Evolutionary conservation across 2,797 vertebrate species (phyloP), one percentile per base, ranked within the genome.

Genomic region (Acrossocheilus wenchowensis): DNA sequence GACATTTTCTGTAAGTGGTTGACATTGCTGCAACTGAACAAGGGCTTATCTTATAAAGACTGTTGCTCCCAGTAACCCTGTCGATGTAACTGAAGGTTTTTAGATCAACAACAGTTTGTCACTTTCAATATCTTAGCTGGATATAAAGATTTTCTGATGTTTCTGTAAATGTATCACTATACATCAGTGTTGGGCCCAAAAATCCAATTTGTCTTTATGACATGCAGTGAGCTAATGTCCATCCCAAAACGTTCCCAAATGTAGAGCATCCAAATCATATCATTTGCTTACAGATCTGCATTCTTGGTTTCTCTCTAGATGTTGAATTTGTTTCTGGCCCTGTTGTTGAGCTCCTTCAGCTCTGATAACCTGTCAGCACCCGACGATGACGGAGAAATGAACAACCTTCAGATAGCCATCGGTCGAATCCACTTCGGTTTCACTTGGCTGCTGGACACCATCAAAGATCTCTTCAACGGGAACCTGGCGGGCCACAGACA

Each of bases 311-410:
- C 62, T 74, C 86, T 57, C 72, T 94, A 99, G 98, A 97, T 99
- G 91, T 93, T 99, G 93, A 99, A 99, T 93, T 96, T 99, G 77
- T 99, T 99, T 91, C 95, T 99, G 93, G 98, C 98, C 83, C 94
- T 99, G 93, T 93, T 99, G 92, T 96, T 99, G 89, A 99, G 98
- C 93, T 99, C 98, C 30, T 99, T 99, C 94, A 98, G 98, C 0
- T 97, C 97, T 0, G 98, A 99, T 93, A 99, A 99, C 94, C 96
- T 99, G 41, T 96, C 97, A 0, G 97, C 98, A 7, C 97, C 98
- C 0, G 98, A 99, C 0, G 98, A 99, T 34, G 98, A 99, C 0
- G 97, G 98, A 0, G 98, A 99, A 92, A 93, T 99, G 96, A 99
- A 99, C 94, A 99, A 99, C 90, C 95, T 99, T 48, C 98, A 99